Evolutionary conservation across 2,113 vertebrate genomes (phyloP).

Genomic region (Triplophysa dalaica): DNA sequence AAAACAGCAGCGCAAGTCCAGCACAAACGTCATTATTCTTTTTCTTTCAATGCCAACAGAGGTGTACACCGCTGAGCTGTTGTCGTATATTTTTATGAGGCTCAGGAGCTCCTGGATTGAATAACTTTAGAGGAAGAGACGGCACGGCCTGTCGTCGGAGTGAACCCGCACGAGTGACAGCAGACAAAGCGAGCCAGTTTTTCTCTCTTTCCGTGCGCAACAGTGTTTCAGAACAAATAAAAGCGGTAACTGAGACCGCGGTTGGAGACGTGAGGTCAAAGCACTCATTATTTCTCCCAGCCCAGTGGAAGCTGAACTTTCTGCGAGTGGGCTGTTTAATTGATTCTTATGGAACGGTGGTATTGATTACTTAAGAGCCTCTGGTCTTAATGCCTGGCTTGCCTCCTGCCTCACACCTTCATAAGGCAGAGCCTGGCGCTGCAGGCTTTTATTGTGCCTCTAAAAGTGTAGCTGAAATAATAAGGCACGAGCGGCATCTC

Average conservation of each 20-base stretch:
- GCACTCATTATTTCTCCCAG: conserved; percentile 52
- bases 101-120: conserved; percentile 60
- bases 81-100: conserved; percentile 68
- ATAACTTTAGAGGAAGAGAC: conserved; percentile 41
- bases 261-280: conserved; percentile 54
- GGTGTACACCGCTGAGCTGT: conserved; percentile 66
- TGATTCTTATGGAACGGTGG: conserved; percentile 66
- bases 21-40: conserved; percentile 71
- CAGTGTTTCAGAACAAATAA: conserved; percentile 39
- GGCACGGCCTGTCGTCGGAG: neutral
- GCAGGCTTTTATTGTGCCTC: conserved; percentile 43
- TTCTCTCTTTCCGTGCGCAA: neutral
- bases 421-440: conserved; percentile 49
- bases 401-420: conserved; percentile 53
- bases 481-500: conserved; percentile 39
- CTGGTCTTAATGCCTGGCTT: conserved; percentile 53
- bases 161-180: neutral
- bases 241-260: conserved; percentile 37
- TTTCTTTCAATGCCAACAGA: conserved; percentile 69
- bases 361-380: conserved; percentile 71
- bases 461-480: conserved; percentile 22
- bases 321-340: conserved; percentile 67
- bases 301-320: conserved; percentile 63
- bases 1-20: conserved; percentile 69
- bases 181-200: conserved; percentile 7